Evolutionary conservation across 2,888 invertebrate genomes (phyloP).

Genomic region (Epicampocera succincta): DNA sequence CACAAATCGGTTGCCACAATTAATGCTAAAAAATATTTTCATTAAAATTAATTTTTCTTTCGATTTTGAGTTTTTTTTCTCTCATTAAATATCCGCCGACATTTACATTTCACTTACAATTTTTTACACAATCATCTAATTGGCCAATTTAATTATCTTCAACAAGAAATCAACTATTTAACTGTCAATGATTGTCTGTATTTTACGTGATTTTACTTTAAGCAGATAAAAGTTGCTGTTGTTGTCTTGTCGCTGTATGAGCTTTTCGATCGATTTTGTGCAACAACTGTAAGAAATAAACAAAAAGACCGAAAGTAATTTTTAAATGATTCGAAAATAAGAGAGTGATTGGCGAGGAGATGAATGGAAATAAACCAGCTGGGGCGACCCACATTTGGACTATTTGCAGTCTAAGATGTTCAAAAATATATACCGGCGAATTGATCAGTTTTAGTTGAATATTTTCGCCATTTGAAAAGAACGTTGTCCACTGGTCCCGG

Average conservation of each 20-base stretch:
- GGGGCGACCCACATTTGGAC: neutral
- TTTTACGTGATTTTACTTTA: slow-evolving; percentile 66
- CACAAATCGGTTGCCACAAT: slow-evolving; percentile 19
- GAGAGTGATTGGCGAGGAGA: neutral
- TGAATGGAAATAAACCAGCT: neutral
- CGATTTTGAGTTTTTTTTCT: slow-evolving; percentile 10
- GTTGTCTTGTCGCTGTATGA: slow-evolving; percentile 32
- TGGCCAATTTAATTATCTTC: slow-evolving; percentile 70
- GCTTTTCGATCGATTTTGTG: slow-evolving; percentile 52
- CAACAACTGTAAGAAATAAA: slow-evolving; percentile 7
- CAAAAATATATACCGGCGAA: no score
- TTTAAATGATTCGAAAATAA: slow-evolving; percentile 34
- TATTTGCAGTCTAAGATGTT: no score
- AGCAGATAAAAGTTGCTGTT: slow-evolving; percentile 57
- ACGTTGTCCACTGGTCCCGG: no score
- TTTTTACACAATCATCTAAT: slow-evolving; percentile 67
- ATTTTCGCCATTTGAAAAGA: no score
- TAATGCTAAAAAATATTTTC: slow-evolving; percentile 24
- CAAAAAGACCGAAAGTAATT: slow-evolving; percentile 14
- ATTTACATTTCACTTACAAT: slow-evolving; percentile 68
- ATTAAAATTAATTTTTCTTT: slow-evolving; percentile 27
- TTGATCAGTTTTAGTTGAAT: no score
- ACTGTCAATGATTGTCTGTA: slow-evolving; percentile 69
- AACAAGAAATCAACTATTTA: slow-evolving; percentile 64
- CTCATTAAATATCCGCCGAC: slow-evolving; percentile 58